Base-by-base conservation (phyloP, 1,140 invertebrate species). In the Bombus pyrosoma region DNA sequence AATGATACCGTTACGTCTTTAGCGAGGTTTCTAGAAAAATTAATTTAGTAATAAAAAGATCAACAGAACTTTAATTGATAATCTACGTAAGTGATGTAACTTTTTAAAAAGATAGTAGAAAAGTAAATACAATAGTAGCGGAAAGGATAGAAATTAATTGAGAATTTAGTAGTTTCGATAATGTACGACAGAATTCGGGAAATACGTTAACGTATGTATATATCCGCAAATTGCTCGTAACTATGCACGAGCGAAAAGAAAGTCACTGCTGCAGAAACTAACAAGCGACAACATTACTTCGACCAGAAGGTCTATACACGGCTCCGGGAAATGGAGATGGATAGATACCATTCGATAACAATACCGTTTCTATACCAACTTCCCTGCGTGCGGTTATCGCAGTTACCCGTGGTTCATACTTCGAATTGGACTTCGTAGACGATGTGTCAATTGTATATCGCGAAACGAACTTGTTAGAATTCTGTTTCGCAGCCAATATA, bases 261-360 rank as follows among this genome's bases (percentile, higher is more conserved):
- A 80, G 12, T 62, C 39, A 53, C 28, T 28, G 41, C 18, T 39
- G 68, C 39, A 53, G 76, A 72, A 80, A 85, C 83, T 85, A 85
- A 80, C 83, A 57, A 73, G 83, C 77, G 41, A 25, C 25, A 80
- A 85, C 83, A 72, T 84, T 28, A 37, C n/a, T 34, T 37, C 53
- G 66, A 73, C n/a, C 59, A n/a, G 68, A 73, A n/a, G 53, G 77
- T 47, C 57, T 68, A 53, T 47, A 43, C 76, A 41, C 66, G 25
- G 66, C 25, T 32, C 32, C 57, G 53, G 83, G 77, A 85, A 85
- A 85, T 85, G 53, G 83, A 85, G 77, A 85, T 80, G 75, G 83
- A 84, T 85, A 85, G 83, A 80, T 85, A 80, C 62, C 73, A 85
- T 73, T 85, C 83, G 83, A 85, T 85, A 85, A 85, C 83, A 71